A percentile compares a stretch with the other conserved stretches of the same genome.
phyloP scores from a whole-genome alignment of 2,888 invertebrate genomes.

The Lepidocyrtinus sp. region DNA sequence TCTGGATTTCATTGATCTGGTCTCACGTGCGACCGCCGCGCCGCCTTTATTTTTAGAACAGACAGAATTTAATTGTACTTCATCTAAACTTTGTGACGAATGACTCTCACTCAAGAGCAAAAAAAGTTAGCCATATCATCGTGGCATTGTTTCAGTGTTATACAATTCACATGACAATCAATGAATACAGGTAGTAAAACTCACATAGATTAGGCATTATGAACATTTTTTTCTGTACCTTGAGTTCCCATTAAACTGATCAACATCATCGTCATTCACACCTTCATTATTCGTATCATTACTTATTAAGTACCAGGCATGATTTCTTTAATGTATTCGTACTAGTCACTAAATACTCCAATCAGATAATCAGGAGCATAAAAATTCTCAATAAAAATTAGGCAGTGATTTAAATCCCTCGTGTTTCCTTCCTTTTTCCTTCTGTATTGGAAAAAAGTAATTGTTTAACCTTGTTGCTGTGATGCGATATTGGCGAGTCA shows the following conservation, averaged over 20 bases:
- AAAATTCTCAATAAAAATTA: conserved; percentile 13
- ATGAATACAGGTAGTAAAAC: background rate
- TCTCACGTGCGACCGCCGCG: background rate
- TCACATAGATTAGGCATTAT: conserved; percentile 6
- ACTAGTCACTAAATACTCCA: background rate
- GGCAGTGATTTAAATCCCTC: conserved; percentile 18
- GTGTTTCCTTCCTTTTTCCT: conserved; percentile 14
- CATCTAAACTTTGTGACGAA: background rate
- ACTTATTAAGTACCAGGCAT: conserved; percentile 6
- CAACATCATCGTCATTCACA: conserved; percentile 16
- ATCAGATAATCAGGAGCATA: conserved; percentile 14
- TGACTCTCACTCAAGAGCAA: conserved; percentile 6
- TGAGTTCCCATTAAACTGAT: conserved; percentile 18
- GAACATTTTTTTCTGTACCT: background rate
- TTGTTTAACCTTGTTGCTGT: background rate
- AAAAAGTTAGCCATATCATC: conserved; percentile 12
- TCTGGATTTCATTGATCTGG: conserved; percentile 12
- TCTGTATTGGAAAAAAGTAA: background rate
- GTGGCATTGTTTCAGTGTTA: conserved; percentile 16
- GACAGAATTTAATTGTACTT: background rate
- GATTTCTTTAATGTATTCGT: conserved; percentile 12
- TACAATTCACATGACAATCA: conserved; percentile 9
- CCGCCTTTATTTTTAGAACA: background rate
- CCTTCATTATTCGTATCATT: conserved; percentile 1
- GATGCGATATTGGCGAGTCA: conserved; percentile 14